Conservation (phyloP, 2,113 vertebrate species). For the Penelope pileata region DNA sequence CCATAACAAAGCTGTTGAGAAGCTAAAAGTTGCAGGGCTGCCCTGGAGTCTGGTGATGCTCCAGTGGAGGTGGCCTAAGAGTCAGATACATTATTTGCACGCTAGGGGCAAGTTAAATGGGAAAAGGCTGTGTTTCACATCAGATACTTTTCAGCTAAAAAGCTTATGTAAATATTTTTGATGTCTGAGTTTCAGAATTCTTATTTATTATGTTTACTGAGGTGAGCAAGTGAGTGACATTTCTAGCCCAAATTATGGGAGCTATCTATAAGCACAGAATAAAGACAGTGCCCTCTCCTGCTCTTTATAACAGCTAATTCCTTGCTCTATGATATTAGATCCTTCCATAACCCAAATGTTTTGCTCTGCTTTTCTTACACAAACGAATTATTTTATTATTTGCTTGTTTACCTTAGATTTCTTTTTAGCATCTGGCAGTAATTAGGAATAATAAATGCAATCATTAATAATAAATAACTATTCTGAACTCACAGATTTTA, state of each 20-base stretch:
- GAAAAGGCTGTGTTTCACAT: not conserved
- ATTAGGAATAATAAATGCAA: not conserved
- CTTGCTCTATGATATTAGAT: not conserved
- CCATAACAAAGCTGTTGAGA: not conserved
- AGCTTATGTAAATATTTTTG: not conserved
- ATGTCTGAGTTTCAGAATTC: not conserved
- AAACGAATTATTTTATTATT: not conserved
- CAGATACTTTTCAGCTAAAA: not conserved
- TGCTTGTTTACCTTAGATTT: not conserved
- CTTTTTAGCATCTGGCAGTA: not conserved
- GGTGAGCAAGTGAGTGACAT: not conserved
- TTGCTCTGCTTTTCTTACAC: not conserved
- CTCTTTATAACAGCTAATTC: not conserved
- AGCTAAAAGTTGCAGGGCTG: not conserved
- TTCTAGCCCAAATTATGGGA: not conserved
- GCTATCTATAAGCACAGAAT: not conserved
- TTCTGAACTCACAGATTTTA: not conserved
- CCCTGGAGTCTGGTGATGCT: not conserved
- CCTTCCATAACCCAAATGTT: not conserved
- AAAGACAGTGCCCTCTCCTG: not conserved
- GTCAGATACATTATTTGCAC: not conserved
- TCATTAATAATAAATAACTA: not conserved
- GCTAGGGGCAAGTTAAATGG: not conserved
- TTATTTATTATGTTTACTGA: not conserved
- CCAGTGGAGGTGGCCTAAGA: not conserved